Base-by-base conservation (phyloP, 2,888 invertebrate species). In the Megaustenia siamemsis region DNA sequence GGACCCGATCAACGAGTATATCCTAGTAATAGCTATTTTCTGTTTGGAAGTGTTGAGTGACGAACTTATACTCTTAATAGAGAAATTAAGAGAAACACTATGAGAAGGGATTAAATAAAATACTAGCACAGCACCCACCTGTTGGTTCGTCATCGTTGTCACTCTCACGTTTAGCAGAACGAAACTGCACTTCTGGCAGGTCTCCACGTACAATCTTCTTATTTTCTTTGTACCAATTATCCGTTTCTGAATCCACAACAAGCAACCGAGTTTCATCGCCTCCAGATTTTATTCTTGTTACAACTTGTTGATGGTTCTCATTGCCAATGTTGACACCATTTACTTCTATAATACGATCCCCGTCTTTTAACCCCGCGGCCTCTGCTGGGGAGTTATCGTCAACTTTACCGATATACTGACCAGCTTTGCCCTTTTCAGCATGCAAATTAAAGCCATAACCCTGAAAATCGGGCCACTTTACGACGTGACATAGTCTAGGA, bases 381-480 rank as follows among this genome's bases (percentile, higher is more conserved):
- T 94, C 93, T 0, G 95, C 95, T 38, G 95, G 95, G 0, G 94
- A 94, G 56, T 93, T 94, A 15, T 90, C 91, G 95, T 99, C 99
- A 84, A 99, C 98, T 95, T 98, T 98, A 60, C 99, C 99, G 93
- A 99, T 98, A 94, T 96, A 98, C 94, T 99, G 99, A 53, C 98
- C 98, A 15, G 97, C 96, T 94, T 97, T 97, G 87, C 97, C 97
- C 94, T 98, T 98, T 94, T 99, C 99, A 49, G 99, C 98, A 95
- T 99, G 99, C 89, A 99, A 95, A 95, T 99, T 99, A 95, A 99
- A 99, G 32, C 99, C 99, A 94, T 99, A 99, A 53, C 99, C 99
- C 94, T 98, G 97, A 94, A 98, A 98, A 94, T 97, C 96, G 82
- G 96, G 96, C 95, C 97, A 97, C 95, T 98, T 98, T 43, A 88